Conservation (phyloP, 1,140 invertebrate species). For the Pogonomyrmex californicus region DNA sequence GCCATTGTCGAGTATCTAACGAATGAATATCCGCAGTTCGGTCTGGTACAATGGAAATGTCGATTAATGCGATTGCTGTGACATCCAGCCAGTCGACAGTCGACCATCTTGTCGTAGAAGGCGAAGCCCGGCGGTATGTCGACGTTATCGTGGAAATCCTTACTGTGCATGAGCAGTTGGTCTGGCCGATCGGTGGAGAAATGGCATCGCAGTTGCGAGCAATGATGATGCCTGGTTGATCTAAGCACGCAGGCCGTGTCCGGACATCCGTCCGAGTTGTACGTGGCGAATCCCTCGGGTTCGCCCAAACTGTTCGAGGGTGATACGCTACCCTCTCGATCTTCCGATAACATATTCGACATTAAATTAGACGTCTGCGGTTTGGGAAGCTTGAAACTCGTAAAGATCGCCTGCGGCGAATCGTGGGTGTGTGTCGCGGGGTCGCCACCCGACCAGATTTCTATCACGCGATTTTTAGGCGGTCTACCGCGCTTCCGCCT, state of each 20-base stretch:
- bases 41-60: conserved; percentile 93
- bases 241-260: conserved; percentile 89
- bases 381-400: conserved; percentile 96
- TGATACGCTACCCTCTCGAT: conserved; percentile 85
- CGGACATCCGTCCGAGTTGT: conserved; percentile 88
- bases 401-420: conserved; percentile 96
- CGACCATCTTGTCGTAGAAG: conserved; percentile 93
- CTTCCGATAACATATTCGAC: conserved; percentile 83
- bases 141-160: conserved; percentile 94
- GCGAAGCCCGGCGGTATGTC: conserved; percentile 94
- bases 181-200: conserved; percentile 91
- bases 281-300: conserved; percentile 88
- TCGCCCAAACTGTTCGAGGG: conserved; percentile 83
- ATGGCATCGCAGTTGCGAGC: conserved; percentile 90
- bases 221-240: conserved; percentile 90
- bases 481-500: conserved; percentile 96
- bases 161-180: conserved; percentile 91
- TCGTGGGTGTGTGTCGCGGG: conserved; percentile 88
- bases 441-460: conserved; percentile 93
- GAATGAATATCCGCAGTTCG: conserved; percentile 92
- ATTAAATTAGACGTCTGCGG: conserved; percentile 85
- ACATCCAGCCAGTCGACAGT: conserved; percentile 91
- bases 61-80: conserved; percentile 91
- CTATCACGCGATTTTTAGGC: conserved; percentile 96
- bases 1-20: conserved; percentile 92